phyloP scores from a whole-genome alignment of 1,140 invertebrate genomes.

The Drosophila seguyi region DNA sequence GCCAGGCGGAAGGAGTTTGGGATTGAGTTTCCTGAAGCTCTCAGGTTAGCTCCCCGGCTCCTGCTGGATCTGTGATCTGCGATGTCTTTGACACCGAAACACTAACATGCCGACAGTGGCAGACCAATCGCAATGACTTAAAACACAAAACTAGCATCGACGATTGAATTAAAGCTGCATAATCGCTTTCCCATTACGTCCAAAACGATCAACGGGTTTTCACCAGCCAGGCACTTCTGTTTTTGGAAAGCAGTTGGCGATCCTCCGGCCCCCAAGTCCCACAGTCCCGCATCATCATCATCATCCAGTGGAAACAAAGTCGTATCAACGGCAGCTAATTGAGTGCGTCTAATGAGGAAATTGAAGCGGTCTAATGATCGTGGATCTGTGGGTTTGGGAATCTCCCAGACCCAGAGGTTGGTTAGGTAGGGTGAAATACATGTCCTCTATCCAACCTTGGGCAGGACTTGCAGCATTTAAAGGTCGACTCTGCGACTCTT shows the following conservation, averaged over 20 bases:
- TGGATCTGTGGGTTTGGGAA: constrained; percentile 8
- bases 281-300: constrained; percentile 15
- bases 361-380: constrained; percentile 46
- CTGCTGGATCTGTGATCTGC: constrained; percentile 36
- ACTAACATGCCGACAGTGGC: constrained; percentile 48
- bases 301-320: constrained; percentile 16
- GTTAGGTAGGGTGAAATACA: constrained; percentile 19
- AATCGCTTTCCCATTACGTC: constrained; percentile 76
- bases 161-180: constrained; percentile 74
- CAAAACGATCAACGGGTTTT: constrained; percentile 74
- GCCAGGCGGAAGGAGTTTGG: constrained; percentile 73
- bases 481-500: constrained; percentile 51
- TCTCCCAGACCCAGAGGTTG: background rate
- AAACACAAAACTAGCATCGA: constrained; percentile 32
- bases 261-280: constrained; percentile 18
- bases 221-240: constrained; percentile 37
- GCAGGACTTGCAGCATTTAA: constrained; percentile 28
- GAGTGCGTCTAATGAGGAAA: constrained; percentile 80
- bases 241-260: constrained; percentile 66
- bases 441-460: background rate
- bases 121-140: constrained; percentile 25
- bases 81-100: constrained; percentile 62
- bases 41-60: constrained; percentile 31
- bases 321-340: constrained; percentile 61
- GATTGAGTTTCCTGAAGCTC: constrained; percentile 72